These are phyloP conservation scores for Macrobrachium rosenbergii DNA, from an alignment of 1,140 invertebrate genomes.

Conservation along the genomic window DNA sequence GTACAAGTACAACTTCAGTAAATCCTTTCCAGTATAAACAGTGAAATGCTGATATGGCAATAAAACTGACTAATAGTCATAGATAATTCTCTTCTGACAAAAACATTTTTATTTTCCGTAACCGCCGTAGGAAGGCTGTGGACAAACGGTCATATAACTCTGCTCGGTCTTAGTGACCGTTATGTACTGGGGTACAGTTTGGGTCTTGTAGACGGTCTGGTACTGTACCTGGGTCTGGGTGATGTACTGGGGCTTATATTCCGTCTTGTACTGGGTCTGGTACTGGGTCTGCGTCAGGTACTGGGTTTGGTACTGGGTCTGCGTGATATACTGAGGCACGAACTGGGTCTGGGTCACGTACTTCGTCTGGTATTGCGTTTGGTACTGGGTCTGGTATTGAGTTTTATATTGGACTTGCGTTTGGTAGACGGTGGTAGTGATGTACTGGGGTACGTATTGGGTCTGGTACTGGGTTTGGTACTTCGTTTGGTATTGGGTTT, in stretches of 20 bases:
- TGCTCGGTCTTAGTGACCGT: constrained; percentile 36
- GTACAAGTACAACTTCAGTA: neutral
- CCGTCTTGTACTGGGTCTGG: constrained; percentile 41
- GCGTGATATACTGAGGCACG: constrained; percentile 35
- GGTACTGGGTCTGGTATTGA: constrained; percentile 6
- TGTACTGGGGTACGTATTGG: constrained; percentile 25
- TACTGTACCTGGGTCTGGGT: constrained; percentile 41
- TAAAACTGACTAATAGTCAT: neutral
- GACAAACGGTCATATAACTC: constrained; percentile 30
- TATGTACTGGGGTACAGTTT: constrained; percentile 34
- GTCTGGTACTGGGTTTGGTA: constrained; percentile 15
- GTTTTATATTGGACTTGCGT: neutral
- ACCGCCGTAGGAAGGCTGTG: constrained; percentile 1
- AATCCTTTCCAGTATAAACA: neutral
- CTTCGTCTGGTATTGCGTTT: constrained; percentile 17
- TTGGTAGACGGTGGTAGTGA: constrained; percentile 5
- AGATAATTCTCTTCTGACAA: neutral
- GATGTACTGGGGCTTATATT: constrained; percentile 40
- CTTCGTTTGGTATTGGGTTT: constrained; percentile 32
- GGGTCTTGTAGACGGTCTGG: constrained; percentile 37
- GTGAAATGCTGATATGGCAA: neutral
- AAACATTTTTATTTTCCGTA: neutral
- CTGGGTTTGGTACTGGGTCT: constrained; percentile 40
- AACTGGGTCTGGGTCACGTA: constrained; percentile 34
- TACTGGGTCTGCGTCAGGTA: constrained; percentile 36